Evolutionary conservation across 2,113 vertebrate genomes (phyloP), one percentile per base, ranked within the genome.

Genomic region (Protomyctophum bolini): DNA sequence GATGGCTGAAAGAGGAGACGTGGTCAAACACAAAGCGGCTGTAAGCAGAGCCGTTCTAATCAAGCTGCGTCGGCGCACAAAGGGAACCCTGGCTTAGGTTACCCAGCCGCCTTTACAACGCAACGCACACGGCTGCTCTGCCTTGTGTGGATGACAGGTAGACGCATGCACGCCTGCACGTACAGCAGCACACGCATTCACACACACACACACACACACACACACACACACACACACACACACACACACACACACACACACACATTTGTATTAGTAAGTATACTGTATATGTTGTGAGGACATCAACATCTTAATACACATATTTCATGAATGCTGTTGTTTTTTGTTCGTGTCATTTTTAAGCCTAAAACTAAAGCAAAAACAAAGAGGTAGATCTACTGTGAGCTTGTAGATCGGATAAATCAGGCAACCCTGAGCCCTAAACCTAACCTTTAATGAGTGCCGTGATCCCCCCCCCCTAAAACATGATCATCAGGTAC

Each of bases 41-140:
- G 88, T 84, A 87, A 90, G 73, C 76, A 80, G 87, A 91, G 81
- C 82, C 60, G 10, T 77, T 80, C 85, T 89, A 88, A 91, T 91
- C 85, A 89, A 81, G 73, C 86, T 84, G 81, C 80, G 56, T 82
- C 74, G 67, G 81, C 87, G 84, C 83, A 91, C 82, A 91, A 91
- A 92, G 88, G 89, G 86, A 90, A 89, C 81, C 87, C 86, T 76
- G 70, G 83, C 72, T 93, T 86, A 84, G 71, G 84, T 93, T 92
- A 88, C 91, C 79, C 71, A 75, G 57, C 10, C 73, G 83, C 77
- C 72, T 46, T 6, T 60, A 67, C 33, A 3, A 41, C 33, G 62
- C 68, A 80, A 65, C 77, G 77, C 77, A 84, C 69, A 66, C 72
- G 83, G 80, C 67, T 83, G 76, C 63, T 83, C 59, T 41, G 29